Percentiles rank a stretch among this genome's conserved stretches.
These are phyloP conservation scores for Coluber constrictor DNA, from an alignment of 2,797 vertebrate species.

Conservation along the genomic window DNA sequence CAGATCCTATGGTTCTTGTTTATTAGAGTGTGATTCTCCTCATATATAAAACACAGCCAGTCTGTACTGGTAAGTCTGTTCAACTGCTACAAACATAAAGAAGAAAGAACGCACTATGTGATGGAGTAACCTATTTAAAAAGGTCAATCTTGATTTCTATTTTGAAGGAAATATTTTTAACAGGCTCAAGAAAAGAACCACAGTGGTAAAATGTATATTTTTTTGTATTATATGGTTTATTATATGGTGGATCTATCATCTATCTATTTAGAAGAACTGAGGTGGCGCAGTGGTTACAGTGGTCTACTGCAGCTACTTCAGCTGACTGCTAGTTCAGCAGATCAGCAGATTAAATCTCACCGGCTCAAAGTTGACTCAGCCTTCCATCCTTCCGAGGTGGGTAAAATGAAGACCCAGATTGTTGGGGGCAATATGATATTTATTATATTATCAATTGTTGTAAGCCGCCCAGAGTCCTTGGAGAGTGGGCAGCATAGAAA, in stretches of 20 bases:
- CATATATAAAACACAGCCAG: neutral
- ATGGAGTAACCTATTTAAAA: neutral
- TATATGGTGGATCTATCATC: no score
- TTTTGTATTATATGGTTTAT: neutral
- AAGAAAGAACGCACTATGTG: neutral
- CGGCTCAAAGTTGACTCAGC: no score
- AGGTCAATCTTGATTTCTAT: neutral
- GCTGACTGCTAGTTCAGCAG: no score
- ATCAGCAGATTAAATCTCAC: no score
- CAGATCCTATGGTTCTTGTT: neutral
- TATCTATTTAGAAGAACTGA: neutral
- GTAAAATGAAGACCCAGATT: no score
- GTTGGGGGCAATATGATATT: no score
- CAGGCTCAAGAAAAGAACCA: neutral
- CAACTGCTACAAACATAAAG: neutral
- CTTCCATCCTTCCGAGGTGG: no score
- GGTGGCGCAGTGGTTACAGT: no score
- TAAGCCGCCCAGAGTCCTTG: no score
- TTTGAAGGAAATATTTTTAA: neutral
- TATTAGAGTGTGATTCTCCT: neutral
- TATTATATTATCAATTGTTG: no score
- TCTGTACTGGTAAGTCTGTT: neutral
- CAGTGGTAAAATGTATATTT: neutral
- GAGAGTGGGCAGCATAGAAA: no score
- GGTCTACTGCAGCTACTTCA: no score